Percentiles rank a stretch among this genome's conserved stretches.
phyloP scores from a whole-genome alignment of 2,797 vertebrate species.

The Sparus aurata region DNA sequence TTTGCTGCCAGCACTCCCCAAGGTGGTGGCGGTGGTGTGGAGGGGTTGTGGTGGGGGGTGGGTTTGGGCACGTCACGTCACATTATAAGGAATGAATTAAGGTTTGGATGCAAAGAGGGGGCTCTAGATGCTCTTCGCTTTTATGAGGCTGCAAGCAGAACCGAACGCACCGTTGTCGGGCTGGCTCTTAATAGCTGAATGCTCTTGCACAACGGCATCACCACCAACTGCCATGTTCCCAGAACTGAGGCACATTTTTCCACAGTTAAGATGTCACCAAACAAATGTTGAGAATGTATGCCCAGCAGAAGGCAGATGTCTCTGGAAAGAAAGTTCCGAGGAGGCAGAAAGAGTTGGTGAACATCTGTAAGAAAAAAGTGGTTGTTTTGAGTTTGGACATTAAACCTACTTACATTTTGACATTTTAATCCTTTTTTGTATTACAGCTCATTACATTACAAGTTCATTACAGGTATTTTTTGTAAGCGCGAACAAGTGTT shows the following conservation, averaged over 20 bases:
- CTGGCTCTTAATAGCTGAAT: slow-evolving; percentile 69
- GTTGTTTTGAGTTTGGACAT: slow-evolving; percentile 17
- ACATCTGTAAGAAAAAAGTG: slow-evolving; percentile 19
- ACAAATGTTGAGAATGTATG: slow-evolving; percentile 64
- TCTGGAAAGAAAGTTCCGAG: slow-evolving; percentile 44
- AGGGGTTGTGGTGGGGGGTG: slow-evolving; percentile 12
- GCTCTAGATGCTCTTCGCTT: slow-evolving; percentile 71
- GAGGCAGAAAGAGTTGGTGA: slow-evolving; percentile 31
- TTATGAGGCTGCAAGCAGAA: slow-evolving; percentile 74
- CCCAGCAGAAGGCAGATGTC: slow-evolving; percentile 67
- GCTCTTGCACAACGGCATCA: slow-evolving; percentile 63
- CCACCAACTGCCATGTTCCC: slow-evolving; percentile 65
- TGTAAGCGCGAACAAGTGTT: no score
- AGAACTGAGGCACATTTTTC: slow-evolving; percentile 76
- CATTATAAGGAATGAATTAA: slow-evolving; percentile 80
- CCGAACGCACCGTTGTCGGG: slow-evolving; percentile 57
- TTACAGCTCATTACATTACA: neutral
- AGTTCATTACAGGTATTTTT: neutral
- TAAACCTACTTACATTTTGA: neutral
- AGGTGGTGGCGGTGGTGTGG: slow-evolving; percentile 50
- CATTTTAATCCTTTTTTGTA: neutral
- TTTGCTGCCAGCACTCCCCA: slow-evolving; percentile 75
- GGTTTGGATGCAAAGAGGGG: slow-evolving; percentile 72
- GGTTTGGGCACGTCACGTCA: slow-evolving; percentile 60
- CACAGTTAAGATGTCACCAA: slow-evolving; percentile 71